phyloP scores from a whole-genome alignment of 2,888 invertebrate genomes.

The Spatulosminthurus flaviceps region DNA sequence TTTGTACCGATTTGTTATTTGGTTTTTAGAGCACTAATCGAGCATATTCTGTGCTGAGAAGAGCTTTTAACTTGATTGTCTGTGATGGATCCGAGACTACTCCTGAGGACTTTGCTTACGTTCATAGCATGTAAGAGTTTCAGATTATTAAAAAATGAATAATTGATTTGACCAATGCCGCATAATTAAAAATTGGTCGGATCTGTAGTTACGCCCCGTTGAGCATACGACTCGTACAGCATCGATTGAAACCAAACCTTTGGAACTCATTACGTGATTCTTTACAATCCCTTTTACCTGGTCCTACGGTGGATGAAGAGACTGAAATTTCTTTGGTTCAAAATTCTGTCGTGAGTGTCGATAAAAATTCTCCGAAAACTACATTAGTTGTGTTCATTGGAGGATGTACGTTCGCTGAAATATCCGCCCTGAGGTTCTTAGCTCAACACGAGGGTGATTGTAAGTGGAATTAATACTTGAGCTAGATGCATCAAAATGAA shows the following conservation, averaged over 20 bases:
- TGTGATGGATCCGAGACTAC: slow-evolving; percentile 86
- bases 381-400: slow-evolving; percentile 95
- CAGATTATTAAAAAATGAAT: background rate
- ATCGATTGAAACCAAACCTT: slow-evolving; percentile 69
- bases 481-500: background rate
- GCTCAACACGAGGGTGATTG: slow-evolving; percentile 69
- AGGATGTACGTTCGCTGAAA: slow-evolving; percentile 95
- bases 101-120: slow-evolving; percentile 67
- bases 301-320: slow-evolving; percentile 71
- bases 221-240: slow-evolving; percentile 85
- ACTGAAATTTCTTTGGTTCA: slow-evolving; percentile 52
- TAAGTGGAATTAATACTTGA: slow-evolving; percentile 42
- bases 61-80: slow-evolving; percentile 82
- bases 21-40: slow-evolving; percentile 56
- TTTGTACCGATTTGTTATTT: background rate
- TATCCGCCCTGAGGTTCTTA: slow-evolving; percentile 72
- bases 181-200: background rate
- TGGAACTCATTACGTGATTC: slow-evolving; percentile 82
- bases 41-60: slow-evolving; percentile 65
- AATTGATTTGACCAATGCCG: no score
- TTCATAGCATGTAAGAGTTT: slow-evolving; percentile 61
- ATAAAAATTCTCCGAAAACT: slow-evolving; percentile 71
- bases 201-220: slow-evolving; percentile 81
- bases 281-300: slow-evolving; percentile 79
- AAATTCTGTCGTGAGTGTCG: slow-evolving; percentile 44